A percentile compares a stretch with the other conserved stretches of the same genome.
These are phyloP conservation scores for Caenorhabditis afra DNA, from an alignment of 2,888 invertebrate genomes.

Conservation along the genomic window DNA sequence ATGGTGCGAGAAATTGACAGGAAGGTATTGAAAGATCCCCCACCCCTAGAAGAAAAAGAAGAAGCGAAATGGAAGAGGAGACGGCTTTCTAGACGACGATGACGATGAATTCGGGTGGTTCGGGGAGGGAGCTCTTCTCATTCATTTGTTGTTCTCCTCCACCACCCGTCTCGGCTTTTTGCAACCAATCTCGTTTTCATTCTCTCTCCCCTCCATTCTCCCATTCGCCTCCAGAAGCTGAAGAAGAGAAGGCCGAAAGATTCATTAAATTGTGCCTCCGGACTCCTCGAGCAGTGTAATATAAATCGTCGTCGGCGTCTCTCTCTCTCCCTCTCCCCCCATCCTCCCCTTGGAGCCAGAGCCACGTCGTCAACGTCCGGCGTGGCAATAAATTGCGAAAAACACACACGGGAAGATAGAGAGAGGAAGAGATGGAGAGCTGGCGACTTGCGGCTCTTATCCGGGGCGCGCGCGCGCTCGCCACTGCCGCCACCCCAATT, in stretches of 20 bases:
- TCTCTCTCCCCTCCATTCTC: conserved; percentile 11
- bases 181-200: background rate
- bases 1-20: conserved; percentile 38
- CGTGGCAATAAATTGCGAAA: background rate
- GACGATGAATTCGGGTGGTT: conserved; percentile 19
- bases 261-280: conserved; percentile 43
- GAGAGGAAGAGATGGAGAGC: background rate
- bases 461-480: background rate
- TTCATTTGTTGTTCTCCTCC: conserved; percentile 6
- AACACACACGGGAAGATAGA: background rate
- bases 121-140: background rate
- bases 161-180: conserved; percentile 6
- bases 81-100: conserved; percentile 1
- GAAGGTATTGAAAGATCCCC: conserved; percentile 17
- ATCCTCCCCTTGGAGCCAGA: no score
- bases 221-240: conserved; percentile 7
- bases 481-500: no score
- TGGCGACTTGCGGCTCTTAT: background rate
- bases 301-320: background rate
- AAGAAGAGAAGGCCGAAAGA: conserved; percentile 11
- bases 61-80: no score
- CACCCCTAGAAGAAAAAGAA: background rate
- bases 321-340: background rate
- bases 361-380: background rate
- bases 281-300: conserved; percentile 3